Evolutionary conservation across 2,113 vertebrate species (phyloP).

Genomic region (Pluvialis apricaria): DNA sequence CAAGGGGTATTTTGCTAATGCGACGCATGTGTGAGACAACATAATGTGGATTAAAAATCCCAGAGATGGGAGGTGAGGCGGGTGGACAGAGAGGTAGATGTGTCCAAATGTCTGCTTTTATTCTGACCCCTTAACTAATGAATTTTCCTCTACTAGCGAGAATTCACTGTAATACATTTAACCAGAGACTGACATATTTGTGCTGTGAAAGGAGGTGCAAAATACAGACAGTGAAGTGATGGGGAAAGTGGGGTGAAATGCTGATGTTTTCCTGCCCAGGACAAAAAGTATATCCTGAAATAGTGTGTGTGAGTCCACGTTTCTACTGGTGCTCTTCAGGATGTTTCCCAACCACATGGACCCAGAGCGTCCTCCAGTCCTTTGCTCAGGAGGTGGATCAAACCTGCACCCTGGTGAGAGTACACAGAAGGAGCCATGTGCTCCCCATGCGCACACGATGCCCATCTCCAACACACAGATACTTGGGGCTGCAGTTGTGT

Average conservation of each 20-base stretch:
- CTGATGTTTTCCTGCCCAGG: neutral
- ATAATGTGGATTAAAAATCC: neutral
- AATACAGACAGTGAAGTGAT: neutral
- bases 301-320: neutral
- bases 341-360: neutral
- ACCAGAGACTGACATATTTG: neutral
- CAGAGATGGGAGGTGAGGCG: neutral
- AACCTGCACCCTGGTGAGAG: neutral
- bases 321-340: neutral
- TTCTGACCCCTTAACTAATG: neutral
- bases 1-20: neutral
- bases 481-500: neutral
- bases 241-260: neutral
- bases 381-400: neutral
- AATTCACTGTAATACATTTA: neutral
- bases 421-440: fast-evolving
- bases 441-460: fast-evolving
- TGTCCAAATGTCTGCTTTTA: neutral
- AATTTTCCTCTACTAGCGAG: neutral
- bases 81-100: neutral
- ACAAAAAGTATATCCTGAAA: neutral
- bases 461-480: neutral
- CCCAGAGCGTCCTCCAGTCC: neutral
- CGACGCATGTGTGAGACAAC: fast-evolving
- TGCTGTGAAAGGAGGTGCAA: neutral